Evolutionary conservation across 2,797 vertebrate genomes (phyloP).

Genomic region (Siniperca obscura): DNA sequence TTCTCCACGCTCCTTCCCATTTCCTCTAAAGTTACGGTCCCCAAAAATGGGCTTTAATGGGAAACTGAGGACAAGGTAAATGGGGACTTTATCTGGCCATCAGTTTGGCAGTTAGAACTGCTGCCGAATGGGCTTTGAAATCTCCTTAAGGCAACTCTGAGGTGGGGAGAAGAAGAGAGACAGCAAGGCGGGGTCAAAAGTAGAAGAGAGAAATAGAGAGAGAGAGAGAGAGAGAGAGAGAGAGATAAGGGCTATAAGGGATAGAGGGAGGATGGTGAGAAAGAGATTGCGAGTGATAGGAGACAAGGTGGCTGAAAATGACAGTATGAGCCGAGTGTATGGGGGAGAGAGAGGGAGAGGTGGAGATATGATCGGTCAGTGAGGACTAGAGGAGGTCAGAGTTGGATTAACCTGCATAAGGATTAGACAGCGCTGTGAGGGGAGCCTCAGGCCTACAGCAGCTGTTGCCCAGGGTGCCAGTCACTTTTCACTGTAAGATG

Average conservation of each 20-base stretch:
- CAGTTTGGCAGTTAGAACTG: slow-evolving; percentile 85
- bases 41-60: slow-evolving; percentile 82
- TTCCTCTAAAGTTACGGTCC: slow-evolving; percentile 77
- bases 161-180: slow-evolving; percentile 66
- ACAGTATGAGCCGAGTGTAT: slow-evolving; percentile 46
- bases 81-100: slow-evolving; percentile 84
- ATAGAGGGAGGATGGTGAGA: slow-evolving; percentile 53
- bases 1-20: slow-evolving; percentile 71
- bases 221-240: slow-evolving; percentile 48
- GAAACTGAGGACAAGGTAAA: slow-evolving; percentile 85
- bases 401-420: slow-evolving; percentile 88
- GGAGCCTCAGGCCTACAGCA: slow-evolving; percentile 69
- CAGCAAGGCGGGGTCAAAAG: slow-evolving; percentile 72
- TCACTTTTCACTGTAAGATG: slow-evolving; percentile 54
- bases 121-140: slow-evolving; percentile 85
- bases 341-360: slow-evolving; percentile 57
- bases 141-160: slow-evolving; percentile 85
- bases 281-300: slow-evolving; percentile 71
- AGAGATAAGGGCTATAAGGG: slow-evolving; percentile 65
- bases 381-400: slow-evolving; percentile 85
- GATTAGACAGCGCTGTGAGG: slow-evolving; percentile 83
- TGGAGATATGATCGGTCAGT: slow-evolving; percentile 85
- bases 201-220: slow-evolving; percentile 42
- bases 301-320: slow-evolving; percentile 69
- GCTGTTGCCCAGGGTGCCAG: slow-evolving; percentile 73